A percentile compares a stretch with the other conserved stretches of the same genome.
Conservation (phyloP, 2,113 vertebrate genomes). For the Gambusia holbrooki region DNA sequence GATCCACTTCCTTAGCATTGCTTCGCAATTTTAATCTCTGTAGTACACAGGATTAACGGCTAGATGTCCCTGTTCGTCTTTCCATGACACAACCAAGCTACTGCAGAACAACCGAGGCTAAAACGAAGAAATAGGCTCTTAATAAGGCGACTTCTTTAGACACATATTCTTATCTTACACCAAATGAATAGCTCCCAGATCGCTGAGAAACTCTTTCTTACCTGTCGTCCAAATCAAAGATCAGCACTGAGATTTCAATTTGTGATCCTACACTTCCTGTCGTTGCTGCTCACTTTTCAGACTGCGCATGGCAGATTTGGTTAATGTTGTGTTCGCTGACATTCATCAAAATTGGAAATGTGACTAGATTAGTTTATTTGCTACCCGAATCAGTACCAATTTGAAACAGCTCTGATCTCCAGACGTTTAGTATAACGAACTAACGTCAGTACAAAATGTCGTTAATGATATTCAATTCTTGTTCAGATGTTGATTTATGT, state of each 20-base stretch:
- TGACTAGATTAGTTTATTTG: too few relatives aligned
- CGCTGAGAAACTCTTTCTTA: neutral
- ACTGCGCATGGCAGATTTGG: conserved; percentile 26
- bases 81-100: neutral
- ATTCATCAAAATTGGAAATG: neutral
- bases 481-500: too few relatives aligned
- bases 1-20: too few relatives aligned
- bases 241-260: neutral
- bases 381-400: too few relatives aligned
- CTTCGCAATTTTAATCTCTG: neutral
- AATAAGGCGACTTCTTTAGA: neutral
- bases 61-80: conserved; percentile 38
- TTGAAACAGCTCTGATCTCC: too few relatives aligned
- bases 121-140: neutral
- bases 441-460: too few relatives aligned
- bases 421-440: too few relatives aligned
- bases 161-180: neutral
- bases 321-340: neutral
- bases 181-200: fast-evolving
- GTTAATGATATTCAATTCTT: too few relatives aligned
- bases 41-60: neutral
- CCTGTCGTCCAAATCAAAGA: conserved; percentile 20
- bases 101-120: neutral
- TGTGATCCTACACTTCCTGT: conserved; percentile 36
- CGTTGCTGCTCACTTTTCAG: neutral